Base-by-base conservation (phyloP, 2,113 vertebrate species). In the Marcusenius ussheri region DNA sequence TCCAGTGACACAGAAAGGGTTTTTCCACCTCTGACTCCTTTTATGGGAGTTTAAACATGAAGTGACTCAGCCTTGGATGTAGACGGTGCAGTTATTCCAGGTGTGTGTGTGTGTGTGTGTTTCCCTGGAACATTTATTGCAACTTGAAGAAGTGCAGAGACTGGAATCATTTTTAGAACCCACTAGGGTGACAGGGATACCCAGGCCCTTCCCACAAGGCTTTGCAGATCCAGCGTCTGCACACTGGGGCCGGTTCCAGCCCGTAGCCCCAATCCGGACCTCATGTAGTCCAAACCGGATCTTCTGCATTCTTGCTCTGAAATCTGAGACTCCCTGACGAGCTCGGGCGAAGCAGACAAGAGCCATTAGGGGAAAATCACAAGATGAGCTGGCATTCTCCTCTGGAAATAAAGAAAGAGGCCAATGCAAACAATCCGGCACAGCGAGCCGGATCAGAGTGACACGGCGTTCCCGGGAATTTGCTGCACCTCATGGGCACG, bases 241-340 rank as follows among this genome's bases (percentile, higher is more conserved):
- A 53, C 31, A n/a, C 50, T 21, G 45, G 47, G 85, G 50, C 50
- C 13, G 10, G 17, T 27, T 19, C 49, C 10, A 39, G 50, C 50
- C 49, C 49, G 1, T 53, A 56, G 6, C 50, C 88, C 89, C 87
- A 17, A 21, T 49, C 88, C 35, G 51, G 15, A 27, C 45, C 39
- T 89, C 66, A 39, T 80, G 77, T 21, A 17, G 77, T 84, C 88
- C 58, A 62, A 91, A 93, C 93, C 89, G 83, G 92, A 91, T 91
- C 90, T 83, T 92, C 91, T 83, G 88, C 93, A 93, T 93, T 92
- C 91, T 88, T 93, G 84, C 17, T 70, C 51, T 89, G 89, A 90
- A 85, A 92, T 87, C 86, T 88, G 62, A 90, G 47, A 77, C 58
- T 88, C 88, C 50, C 66, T 56, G 27, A 56, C 49, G 74, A 87